These are phyloP conservation scores for Eidolon helvum DNA, from an alignment of 2,113 vertebrate species.

Conservation along the genomic window DNA sequence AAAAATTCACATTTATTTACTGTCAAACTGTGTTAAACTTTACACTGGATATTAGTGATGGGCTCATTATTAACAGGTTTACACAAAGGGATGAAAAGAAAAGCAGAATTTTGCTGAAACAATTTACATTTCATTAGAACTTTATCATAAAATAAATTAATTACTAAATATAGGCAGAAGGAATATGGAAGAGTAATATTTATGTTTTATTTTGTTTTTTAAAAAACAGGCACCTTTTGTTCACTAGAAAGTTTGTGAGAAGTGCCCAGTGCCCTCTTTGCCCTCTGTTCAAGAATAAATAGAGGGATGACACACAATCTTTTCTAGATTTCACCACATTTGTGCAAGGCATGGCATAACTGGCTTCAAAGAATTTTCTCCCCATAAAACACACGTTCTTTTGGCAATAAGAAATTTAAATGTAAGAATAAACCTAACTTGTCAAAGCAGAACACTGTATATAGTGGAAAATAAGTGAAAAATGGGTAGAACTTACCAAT, in stretches of 20 bases:
- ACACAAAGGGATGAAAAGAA: conserved; percentile 93
- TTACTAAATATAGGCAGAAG: conserved; percentile 94
- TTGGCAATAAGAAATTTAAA: conserved; percentile 86
- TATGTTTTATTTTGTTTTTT: conserved; percentile 83
- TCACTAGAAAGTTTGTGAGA: conserved; percentile 86
- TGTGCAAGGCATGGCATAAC: conserved; percentile 87
- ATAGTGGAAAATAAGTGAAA: conserved; percentile 90
- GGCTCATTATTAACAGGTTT: conserved; percentile 97
- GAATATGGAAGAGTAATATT: conserved; percentile 90
- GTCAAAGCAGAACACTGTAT: conserved; percentile 85
- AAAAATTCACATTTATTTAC: conserved; percentile 99
- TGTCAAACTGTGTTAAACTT: conserved; percentile 99
- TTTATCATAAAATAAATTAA: conserved; percentile 99
- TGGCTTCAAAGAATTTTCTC: conserved; percentile 81
- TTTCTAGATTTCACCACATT: conserved; percentile 80
- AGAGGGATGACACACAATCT: conserved; percentile 84
- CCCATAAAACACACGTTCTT: conserved; percentile 75
- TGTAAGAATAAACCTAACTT: conserved; percentile 82
- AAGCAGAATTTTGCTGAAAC: conserved; percentile 93
- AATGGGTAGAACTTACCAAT: conserved; percentile 89
- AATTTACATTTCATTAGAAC: conserved; percentile 92
- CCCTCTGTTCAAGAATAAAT: conserved; percentile 84
- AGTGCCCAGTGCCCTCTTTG: conserved; percentile 83
- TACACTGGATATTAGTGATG: conserved; percentile 99
- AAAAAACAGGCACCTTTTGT: conserved; percentile 89